Evolutionary conservation across 2,888 invertebrate genomes (phyloP), one percentile per base, ranked within the genome.

Genomic region (Romanomermis culicivorax): DNA sequence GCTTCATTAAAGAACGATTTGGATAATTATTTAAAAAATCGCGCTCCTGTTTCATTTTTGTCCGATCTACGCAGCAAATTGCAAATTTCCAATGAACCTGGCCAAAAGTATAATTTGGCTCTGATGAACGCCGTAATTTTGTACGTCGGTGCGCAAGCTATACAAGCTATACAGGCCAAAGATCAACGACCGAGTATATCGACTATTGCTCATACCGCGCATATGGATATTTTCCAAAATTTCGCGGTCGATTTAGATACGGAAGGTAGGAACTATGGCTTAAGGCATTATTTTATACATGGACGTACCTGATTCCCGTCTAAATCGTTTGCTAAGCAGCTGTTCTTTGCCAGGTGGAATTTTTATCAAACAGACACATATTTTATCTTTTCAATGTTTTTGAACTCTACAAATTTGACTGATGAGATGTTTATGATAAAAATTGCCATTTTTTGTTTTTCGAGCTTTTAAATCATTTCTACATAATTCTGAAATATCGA

Each of bases 141-240:
- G 64, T 93, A 97, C 69, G 95, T 97, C 55, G 97, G 97, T 42
- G 87, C 86, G 0, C 88, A 91, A 71, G 95, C 95, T 2, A 95
- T 97, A 63, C 78, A 80, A 2, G 79, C 82, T 68, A 88, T 97
- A 60, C 79, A 91, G 58, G 80, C 79, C 64, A 91, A 91, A 71
- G 83, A 85, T 50, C 82, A 83, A 64, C 82, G 85, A 1, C 91
- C 93, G 1, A 91, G 83, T 68, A 89, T 91, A 81, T 81, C 86
- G 48, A 93, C 91, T n/a, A 93, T 99, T 60, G 86, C 89, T 1
- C 93, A 95, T 70, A 89, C 91, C 30, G 84, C 95, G 0, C 95
- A 91, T 71, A 97, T 97, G 93, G 97, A 97, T 71, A 95, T 99
- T 63, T 97, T 97, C 78, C 95, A 97, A 74, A 95, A 93, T 74